Percentiles rank a stretch among this genome's conserved stretches.
Conservation (phyloP, 2,888 invertebrate genomes). For the Dicyrtomina minuta region DNA sequence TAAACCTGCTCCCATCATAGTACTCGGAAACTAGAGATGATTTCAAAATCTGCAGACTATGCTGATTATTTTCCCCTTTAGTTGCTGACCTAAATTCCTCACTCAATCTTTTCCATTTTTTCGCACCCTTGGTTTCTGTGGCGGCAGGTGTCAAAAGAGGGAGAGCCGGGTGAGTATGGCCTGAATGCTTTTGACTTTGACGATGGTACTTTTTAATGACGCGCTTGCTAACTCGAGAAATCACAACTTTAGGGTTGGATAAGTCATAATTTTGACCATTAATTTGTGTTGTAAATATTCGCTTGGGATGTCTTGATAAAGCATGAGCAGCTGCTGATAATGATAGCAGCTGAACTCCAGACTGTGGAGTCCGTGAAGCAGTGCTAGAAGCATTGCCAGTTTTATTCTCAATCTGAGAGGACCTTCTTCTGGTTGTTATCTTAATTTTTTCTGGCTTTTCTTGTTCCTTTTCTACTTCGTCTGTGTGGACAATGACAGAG, state of each 20-base stretch:
- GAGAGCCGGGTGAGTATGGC: no score
- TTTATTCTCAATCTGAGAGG: neutral
- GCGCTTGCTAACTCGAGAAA: neutral
- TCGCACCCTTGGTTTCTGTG: no score
- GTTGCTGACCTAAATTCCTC: no score
- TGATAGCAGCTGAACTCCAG: neutral
- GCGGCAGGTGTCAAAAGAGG: no score
- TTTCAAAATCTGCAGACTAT: no score
- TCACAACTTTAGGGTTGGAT: conserved; percentile 13
- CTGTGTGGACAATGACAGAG: conserved; percentile 4
- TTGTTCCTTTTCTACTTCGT: neutral
- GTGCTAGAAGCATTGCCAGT: neutral
- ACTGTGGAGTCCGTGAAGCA: neutral
- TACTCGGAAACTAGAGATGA: no score
- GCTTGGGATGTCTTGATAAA: conserved; percentile 4
- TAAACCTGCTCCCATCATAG: no score
- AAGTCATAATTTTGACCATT: neutral
- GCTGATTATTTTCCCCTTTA: no score
- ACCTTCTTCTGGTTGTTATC: neutral
- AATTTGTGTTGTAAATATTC: neutral
- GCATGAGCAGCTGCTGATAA: neutral
- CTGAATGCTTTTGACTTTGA: neutral
- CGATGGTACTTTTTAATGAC: neutral
- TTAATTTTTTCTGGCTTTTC: no score
- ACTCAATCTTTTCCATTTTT: no score